These are phyloP conservation scores for Parotocinclus haroldoi DNA, from an alignment of 2,797 vertebrate genomes.

Conservation along the genomic window DNA sequence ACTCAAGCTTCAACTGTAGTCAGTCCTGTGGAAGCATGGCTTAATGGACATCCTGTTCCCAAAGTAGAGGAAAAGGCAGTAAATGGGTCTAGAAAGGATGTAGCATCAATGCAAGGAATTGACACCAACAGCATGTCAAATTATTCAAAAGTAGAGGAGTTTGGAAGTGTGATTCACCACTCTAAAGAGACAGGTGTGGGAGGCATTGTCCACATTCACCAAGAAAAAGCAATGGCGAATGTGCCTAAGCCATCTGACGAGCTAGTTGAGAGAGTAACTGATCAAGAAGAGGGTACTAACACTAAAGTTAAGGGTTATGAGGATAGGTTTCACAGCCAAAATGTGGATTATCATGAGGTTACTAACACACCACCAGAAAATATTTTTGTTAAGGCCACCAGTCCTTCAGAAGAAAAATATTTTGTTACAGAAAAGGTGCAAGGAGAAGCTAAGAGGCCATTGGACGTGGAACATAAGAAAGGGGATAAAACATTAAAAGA, in stretches of 20 bases:
- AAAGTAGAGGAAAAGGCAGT: constrained; percentile 60
- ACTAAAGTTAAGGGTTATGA: constrained; percentile 14
- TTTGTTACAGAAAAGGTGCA: constrained; percentile 10
- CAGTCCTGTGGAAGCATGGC: constrained; percentile 82
- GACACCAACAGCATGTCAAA: constrained; percentile 37
- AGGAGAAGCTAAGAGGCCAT: constrained; percentile 42
- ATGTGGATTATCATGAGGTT: constrained; percentile 4
- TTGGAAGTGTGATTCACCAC: constrained; percentile 46
- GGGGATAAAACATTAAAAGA: constrained; percentile 34
- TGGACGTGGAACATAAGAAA: constrained; percentile 30
- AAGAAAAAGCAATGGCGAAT: constrained; percentile 11
- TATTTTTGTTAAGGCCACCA: constrained; percentile 7
- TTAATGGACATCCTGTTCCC: constrained; percentile 86
- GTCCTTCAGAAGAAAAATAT: constrained; percentile 8
- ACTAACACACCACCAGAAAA: constrained; percentile 7
- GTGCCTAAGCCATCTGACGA: constrained; percentile 15
- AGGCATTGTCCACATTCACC: neutral
- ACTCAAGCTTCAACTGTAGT: constrained; percentile 38
- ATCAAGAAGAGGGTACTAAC: constrained; percentile 49
- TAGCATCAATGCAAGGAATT: constrained; percentile 40
- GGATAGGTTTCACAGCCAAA: constrained; percentile 2
- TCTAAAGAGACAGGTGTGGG: constrained; percentile 53
- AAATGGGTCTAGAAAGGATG: constrained; percentile 64
- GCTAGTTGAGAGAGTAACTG: constrained; percentile 33
- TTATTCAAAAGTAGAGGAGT: constrained; percentile 27